Evolutionary conservation across 2,888 invertebrate species (phyloP), one percentile per base, ranked within the genome.

Genomic region (Heliconius hortense): DNA sequence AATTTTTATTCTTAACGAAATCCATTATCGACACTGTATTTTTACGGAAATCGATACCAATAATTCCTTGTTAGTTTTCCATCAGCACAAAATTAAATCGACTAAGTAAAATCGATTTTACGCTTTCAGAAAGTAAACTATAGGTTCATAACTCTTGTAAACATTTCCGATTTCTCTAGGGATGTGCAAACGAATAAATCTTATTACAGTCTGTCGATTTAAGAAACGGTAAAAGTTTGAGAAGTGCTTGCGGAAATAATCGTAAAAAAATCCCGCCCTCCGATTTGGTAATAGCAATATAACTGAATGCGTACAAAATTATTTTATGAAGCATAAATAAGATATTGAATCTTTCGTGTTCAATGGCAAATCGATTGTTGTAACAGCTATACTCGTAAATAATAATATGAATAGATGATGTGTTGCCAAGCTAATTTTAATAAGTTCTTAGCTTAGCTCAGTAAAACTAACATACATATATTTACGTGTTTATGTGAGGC

Each of bases 191-290:
- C 69, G 84, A 83, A 86, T 85, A 86, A 87, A 85, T 86, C 85
- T 81, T 83, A 81, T 83, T 83, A 83, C 81, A 83, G 82, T 81
- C 85, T 82, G 80, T 83, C 83, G 84, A 87, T 86, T 85, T 84
- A 82, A 83, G 80, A 80, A 84, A 80, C 81, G 86, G 85, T 86
- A 87, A 84, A 86, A 85, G 82, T 85, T 85, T 82, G 80, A 81
- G 81, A 84, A 84, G 82, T 83, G 82, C 83, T 83, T 80, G 83
- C 79, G 80, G 81, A 74, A 78, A 78, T 81, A 81, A 82, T 81
- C 81, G 78, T 82, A 80, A 82, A 80, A 78, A 77, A 78, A 78
- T 76, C 78, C 78, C 76, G 71, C 75, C 76, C 78, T 72, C 70
- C 76, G 76, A 76, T 79, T 80, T 77, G 79, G 77, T 78, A 79